Evolutionary conservation across 2,113 vertebrate species (phyloP), one percentile per base, ranked within the genome.

Genomic region (Coracopsis vasa): DNA sequence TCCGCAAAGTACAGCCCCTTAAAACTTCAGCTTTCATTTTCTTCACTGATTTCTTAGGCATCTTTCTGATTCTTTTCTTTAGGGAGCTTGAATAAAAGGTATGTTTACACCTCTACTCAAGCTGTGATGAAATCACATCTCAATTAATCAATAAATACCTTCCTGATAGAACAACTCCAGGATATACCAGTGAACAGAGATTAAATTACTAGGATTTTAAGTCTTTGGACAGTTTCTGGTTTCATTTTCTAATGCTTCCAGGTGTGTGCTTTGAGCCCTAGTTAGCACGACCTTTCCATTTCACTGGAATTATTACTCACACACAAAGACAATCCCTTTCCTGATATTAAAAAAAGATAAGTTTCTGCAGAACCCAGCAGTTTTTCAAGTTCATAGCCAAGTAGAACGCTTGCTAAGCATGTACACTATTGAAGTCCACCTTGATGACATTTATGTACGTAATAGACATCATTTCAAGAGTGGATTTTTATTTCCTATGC

Each of bases 271-370:
- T 44, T 31, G 64, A 7, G 21, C 67, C 31, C 44, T 25, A 7
- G n/a, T 44, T 27, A 39, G 4, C 4, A 13, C 1, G 39, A 80
- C 83, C 90, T 92, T 71, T 87, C 41, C 6, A 2, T 54, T 94
- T 94, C 90, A 0, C 62, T 66, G 94, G 94, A 97, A 97, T 62
- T 29, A 2, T 94, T 87, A 54, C 60, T 95, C 90, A 91, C 7
- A 0, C 39, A 9, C 13, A 11, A 5, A 18, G 79, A 41, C 91
- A 61, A 27, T 19, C 25, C 48, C 21, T 9, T 23, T n/a, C 4
- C 27, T 6, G 97, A 96, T 91, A 15, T 0, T 16, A 7, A 0
- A 1, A 13, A 2, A 7, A 77, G 97, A 97, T 97, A 95, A 88
- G 69, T 5, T 97, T 97, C 94, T 33, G 28, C 87, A 64, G 96